These are phyloP conservation scores for Serrognathus titanus DNA, from an alignment of 2,888 invertebrate genomes.

Conservation along the genomic window DNA sequence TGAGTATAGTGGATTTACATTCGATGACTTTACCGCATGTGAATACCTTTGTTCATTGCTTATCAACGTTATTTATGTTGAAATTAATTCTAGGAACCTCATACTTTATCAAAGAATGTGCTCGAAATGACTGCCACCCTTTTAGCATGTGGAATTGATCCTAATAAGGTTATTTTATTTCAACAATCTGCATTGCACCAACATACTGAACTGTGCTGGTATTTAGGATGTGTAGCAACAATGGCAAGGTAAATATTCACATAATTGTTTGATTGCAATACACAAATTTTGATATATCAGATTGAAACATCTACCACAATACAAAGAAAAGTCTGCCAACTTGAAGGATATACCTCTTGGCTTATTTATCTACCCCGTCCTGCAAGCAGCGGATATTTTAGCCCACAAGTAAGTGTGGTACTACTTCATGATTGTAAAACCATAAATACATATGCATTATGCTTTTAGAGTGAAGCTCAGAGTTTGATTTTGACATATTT, in stretches of 20 bases:
- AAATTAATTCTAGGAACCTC: conserved; percentile 56
- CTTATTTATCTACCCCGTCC: conserved; percentile 86
- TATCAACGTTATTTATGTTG: not conserved
- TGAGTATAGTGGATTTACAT: conserved; percentile 90
- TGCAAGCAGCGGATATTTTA: conserved; percentile 94
- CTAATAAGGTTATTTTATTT: conserved; percentile 75
- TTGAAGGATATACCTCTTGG: conserved; percentile 79
- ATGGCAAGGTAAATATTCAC: conserved; percentile 56
- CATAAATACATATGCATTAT: conserved; percentile 1
- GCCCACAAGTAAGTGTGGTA: conserved; percentile 71
- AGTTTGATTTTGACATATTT: conserved; percentile 25
- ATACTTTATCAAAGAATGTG: conserved; percentile 61
- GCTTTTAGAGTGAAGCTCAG: no score
- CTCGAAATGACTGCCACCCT: conserved; percentile 78
- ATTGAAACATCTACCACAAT: conserved; percentile 83
- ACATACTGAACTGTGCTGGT: conserved; percentile 87
- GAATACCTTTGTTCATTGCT: conserved; percentile 17
- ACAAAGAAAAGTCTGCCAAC: conserved; percentile 76
- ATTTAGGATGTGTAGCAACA: conserved; percentile 77
- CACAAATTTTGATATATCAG: conserved; percentile 38
- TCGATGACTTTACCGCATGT: conserved; percentile 84
- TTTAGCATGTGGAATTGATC: conserved; percentile 87
- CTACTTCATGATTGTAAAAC: conserved; percentile 1
- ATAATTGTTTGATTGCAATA: not conserved
- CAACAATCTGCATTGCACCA: conserved; percentile 83